phyloP scores from a whole-genome alignment of 35 echinoderm and acorn worm species.

The Diadema setosum region DNA sequence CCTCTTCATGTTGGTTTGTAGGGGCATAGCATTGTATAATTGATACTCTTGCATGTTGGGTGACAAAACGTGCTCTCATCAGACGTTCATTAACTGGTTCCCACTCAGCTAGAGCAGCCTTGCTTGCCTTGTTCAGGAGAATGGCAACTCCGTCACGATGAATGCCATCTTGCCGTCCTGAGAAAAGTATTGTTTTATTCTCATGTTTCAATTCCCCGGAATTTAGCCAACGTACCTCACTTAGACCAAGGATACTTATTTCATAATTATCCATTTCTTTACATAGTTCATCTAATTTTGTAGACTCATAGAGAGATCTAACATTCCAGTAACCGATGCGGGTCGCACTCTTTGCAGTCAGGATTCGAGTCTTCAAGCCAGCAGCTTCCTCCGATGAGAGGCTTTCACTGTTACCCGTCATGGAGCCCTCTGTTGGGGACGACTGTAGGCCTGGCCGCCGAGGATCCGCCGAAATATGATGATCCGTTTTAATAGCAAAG shows the following conservation, averaged over 20 bases:
- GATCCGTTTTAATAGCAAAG: not conserved
- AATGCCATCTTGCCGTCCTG: not conserved
- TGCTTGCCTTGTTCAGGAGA: not conserved
- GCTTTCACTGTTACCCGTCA: not conserved
- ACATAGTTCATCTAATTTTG: not conserved
- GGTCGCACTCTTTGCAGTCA: conserved; percentile 15
- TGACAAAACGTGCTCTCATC: not conserved
- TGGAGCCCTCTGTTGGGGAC: not conserved
- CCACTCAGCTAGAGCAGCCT: not conserved
- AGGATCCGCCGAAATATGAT: not conserved
- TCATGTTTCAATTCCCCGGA: not conserved
- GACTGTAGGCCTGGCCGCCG: not conserved
- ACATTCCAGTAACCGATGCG: not conserved
- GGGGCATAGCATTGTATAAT: too few relatives aligned
- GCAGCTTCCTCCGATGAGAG: not conserved
- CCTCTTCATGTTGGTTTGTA: too few relatives aligned
- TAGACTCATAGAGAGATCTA: not conserved
- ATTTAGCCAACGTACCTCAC: not conserved
- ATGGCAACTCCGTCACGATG: not conserved
- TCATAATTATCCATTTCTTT: not conserved
- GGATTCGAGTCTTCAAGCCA: not conserved
- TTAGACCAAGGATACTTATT: not conserved
- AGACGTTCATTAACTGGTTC: not conserved
- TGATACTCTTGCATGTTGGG: not conserved
- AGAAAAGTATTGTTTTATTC: not conserved